Conservation (phyloP, 2,797 vertebrate genomes). For the Sebastiscus tertius region DNA sequence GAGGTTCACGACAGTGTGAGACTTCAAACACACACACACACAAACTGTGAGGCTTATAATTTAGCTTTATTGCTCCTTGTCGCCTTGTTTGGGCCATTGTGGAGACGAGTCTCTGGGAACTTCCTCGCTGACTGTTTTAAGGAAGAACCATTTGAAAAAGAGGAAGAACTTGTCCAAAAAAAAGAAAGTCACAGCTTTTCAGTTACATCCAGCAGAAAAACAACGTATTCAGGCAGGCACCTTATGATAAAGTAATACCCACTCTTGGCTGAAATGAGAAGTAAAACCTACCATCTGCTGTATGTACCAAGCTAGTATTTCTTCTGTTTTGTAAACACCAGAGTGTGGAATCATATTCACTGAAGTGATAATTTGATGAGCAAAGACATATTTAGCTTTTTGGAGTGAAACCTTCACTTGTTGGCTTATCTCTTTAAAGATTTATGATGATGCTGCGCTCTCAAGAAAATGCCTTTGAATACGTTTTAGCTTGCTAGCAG, state of each 20-base stretch:
- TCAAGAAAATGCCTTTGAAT: neutral
- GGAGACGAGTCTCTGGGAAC: conserved; percentile 55
- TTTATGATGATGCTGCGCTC: neutral
- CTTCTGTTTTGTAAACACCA: conserved; percentile 56
- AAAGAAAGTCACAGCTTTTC: conserved; percentile 11
- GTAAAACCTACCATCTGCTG: conserved; percentile 37
- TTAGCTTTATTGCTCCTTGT: conserved; percentile 73
- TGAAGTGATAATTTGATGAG: conserved; percentile 41
- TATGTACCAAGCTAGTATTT: conserved; percentile 22
- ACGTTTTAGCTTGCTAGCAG: neutral
- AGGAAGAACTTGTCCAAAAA: conserved; percentile 27
- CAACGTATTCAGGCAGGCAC: neutral
- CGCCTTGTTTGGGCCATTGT: conserved; percentile 52
- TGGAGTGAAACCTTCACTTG: conserved; percentile 1
- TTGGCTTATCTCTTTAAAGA: conserved; percentile 15
- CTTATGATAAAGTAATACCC: conserved; percentile 10
- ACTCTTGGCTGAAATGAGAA: conserved; percentile 27
- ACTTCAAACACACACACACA: conserved; percentile 68
- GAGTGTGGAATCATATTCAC: conserved; percentile 26
- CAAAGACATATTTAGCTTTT: conserved; percentile 23
- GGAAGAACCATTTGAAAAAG: conserved; percentile 51
- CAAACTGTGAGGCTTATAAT: conserved; percentile 65
- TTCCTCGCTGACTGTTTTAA: conserved; percentile 44
- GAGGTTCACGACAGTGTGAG: conserved; percentile 59
- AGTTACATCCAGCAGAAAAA: conserved; percentile 3